Percentiles rank a stretch among this genome's conserved stretches.
These are phyloP conservation scores for Nyctalus aviator DNA, from an alignment of 2,797 vertebrate genomes.

Conservation along the genomic window DNA sequence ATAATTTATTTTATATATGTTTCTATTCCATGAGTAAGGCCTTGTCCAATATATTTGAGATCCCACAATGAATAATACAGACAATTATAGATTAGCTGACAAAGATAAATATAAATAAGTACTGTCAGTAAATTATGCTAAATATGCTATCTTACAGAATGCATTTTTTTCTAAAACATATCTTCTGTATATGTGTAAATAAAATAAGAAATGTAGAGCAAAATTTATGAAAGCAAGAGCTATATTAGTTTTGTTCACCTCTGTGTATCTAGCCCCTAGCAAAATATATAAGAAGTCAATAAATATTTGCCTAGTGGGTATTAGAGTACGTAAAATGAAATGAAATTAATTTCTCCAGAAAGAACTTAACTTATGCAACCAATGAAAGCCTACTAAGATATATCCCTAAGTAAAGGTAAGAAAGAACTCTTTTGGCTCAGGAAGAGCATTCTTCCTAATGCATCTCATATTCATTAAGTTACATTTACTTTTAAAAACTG, in stretches of 20 bases:
- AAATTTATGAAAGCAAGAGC: background rate
- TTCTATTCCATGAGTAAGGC: background rate
- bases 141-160: background rate
- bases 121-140: background rate
- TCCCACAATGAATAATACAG: background rate
- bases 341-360: background rate
- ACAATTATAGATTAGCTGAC: background rate
- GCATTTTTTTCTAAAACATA: background rate
- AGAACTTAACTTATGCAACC: background rate
- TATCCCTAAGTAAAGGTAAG: background rate
- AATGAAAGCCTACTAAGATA: background rate
- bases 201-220: background rate
- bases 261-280: background rate
- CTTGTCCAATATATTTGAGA: background rate
- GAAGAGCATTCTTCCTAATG: background rate
- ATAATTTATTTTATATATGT: background rate
- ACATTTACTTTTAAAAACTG: background rate
- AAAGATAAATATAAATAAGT: slow-evolving; percentile 4
- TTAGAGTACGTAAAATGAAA: background rate
- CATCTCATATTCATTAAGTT: background rate
- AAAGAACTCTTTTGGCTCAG: background rate
- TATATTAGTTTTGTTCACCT: background rate
- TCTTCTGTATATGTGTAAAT: background rate
- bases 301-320: background rate
- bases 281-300: background rate